Evolutionary conservation across 92 coral and sea anemone genomes (phyloP), one percentile per base, ranked within the genome.

Genomic region (Phenganax stokvisi): DNA sequence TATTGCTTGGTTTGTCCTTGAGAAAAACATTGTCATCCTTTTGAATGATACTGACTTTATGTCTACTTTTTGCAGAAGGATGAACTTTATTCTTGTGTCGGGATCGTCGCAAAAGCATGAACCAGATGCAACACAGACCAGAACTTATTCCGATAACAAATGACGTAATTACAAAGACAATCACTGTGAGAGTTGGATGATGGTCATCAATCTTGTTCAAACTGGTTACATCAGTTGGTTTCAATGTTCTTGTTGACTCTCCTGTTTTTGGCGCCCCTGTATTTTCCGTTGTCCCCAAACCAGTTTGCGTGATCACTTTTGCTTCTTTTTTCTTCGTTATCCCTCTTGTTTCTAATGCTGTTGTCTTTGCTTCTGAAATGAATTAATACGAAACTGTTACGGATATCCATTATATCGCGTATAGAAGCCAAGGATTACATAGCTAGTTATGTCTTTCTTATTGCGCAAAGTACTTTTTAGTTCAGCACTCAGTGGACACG

Each of bases 71-170:
- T 13, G 16, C 67, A 0, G 67, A 61, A 61, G 79, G 79, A 54
- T 16, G 57, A 15, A 74, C 64, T 55, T 55, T 74, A 74, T 55
- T 54, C 12, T 74, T 74, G 54, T 58, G 55, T 20, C 64, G 31
- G 2, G 57, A 54, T 74, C 52, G 57, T 74, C 61, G 57, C 54
- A 55, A 54, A 8, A 54, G 28, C 0, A 55, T 37, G 27, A 74
- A 54, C 51, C 57, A 74, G 6, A 74, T 74, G 28, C 79, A 74
- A 20, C 28, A 74, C 5, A 55, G 6, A 54, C 79, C 6, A 47
- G 37, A 74, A 55, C 79, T 74, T 37, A 58, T 56, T 5, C 62
- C 63, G 13, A 74, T 16, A 56, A 74, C 3, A 6, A 55, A 74
- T 20, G 63, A 74, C 59, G 79, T 74, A 51, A 54, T 54, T 11